Base-by-base conservation (phyloP, 2,888 invertebrate genomes). In the Malachius bipustulatus region DNA sequence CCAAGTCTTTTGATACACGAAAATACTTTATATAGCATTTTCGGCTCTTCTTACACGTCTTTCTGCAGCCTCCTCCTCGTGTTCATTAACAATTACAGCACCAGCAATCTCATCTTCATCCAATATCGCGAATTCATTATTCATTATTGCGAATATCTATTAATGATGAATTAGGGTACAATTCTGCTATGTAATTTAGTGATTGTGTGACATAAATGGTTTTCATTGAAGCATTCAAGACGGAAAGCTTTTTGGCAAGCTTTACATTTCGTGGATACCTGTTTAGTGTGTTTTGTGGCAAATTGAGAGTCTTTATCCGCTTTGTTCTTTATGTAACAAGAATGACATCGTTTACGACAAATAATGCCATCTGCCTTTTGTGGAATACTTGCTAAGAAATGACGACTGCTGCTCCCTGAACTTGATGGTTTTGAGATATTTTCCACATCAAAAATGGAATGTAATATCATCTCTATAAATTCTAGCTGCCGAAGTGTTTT, bases 191-290 rank as follows among this genome's bases (percentile, higher is more conserved):
- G n/a, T n/a, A n/a, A n/a, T n/a, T n/a, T n/a, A n/a, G n/a, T n/a
- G n/a, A n/a, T n/a, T n/a, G n/a, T n/a, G n/a, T n/a, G n/a, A n/a
- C n/a, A n/a, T n/a, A n/a, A 30, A 14, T 14, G 30, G 16, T 30
- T 30, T 16, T 15, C 16, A 8, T 31, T 31, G 16, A 31, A 31
- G 19, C 31, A 31, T 27, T 27, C 4, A 27, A 27, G 27, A 27
- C n/a, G 13, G 13, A 15, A 31, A 12, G 31, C 31, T 16, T 31
- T 31, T 31, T 16, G 19, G 24, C 26, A 33, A 33, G 33, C 33
- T 13, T 26, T 33, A 13, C 16, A 16, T 31, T 31, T 19, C 16
- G 31, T 31, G 16, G 31, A 31, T 8, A 31, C 3, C 19, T 31
- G 16, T 13, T 31, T 14, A 11, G 16, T 31, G 13, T 6, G 9